phyloP scores from a whole-genome alignment of 2,797 vertebrate species.

The Galagoides demidoff region DNA sequence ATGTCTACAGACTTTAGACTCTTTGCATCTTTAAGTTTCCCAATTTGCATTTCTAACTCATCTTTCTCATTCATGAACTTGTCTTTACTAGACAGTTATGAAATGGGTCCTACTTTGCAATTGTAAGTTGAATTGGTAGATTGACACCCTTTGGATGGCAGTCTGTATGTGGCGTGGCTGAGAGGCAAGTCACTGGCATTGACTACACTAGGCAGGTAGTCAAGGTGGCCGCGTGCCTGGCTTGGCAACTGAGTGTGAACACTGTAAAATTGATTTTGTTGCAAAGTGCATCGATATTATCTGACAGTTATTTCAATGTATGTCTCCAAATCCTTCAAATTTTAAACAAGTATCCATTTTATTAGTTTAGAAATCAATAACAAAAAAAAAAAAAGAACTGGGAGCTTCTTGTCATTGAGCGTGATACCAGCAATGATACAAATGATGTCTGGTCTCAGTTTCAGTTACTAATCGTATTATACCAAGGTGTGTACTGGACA shows the following conservation, averaged over 20 bases:
- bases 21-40: neutral
- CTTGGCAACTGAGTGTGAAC: neutral
- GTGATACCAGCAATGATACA: neutral
- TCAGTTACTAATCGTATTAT: neutral
- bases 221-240: neutral
- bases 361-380: constrained; percentile 8
- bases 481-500: neutral
- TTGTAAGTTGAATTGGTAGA: neutral
- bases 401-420: neutral
- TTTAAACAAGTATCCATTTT: constrained; percentile 30
- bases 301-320: constrained; percentile 58
- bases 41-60: neutral
- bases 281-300: constrained; percentile 23
- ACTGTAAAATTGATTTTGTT: constrained; percentile 23
- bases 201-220: neutral
- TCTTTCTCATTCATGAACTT: neutral
- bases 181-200: no score
- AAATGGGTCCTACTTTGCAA: neutral
- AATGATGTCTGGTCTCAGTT: neutral
- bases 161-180: neutral
- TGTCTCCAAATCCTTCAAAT: constrained; percentile 40
- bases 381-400: neutral
- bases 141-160: no score
- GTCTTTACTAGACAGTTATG: neutral
- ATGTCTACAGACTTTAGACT: neutral